Evolutionary conservation across 2,113 vertebrate species (phyloP), one percentile per base, ranked within the genome.

Genomic region (Rhizomys pruinosus): DNA sequence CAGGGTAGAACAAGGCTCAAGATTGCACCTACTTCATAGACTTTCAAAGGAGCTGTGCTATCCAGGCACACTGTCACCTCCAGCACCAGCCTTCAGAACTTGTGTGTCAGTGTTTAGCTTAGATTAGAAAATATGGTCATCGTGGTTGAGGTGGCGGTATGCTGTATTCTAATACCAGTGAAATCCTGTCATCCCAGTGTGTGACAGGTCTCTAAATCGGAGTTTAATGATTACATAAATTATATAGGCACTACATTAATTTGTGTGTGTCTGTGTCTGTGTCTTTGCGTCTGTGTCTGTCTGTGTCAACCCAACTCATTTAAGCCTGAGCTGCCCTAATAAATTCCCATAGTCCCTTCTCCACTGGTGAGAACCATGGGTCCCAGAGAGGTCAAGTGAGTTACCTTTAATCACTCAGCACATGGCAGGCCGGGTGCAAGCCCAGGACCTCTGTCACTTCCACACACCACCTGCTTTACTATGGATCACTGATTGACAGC

Each of bases 371-470:
- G 42, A 63, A 55, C 9, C 34, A 59, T 52, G 2, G 25, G 9
- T n/a, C 69, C 77, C 27, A 42, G 73, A 92, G 55, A 79, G 55
- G 72, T 19, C 3, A 19, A 6, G 42, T 1, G 6, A n/a, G 63
- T 8, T 22, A 29, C 78, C n/a, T 22, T 4, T 29, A 29, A 42
- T 52, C 63, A 19, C 74, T 29, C n/a, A 39, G 25, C 25, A 81
- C 57, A 81, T 27, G 55, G 20, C 29, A 17, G 64, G 15, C 39
- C 39, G 76, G 72, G 64, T 52, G 11, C 6, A 52, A 11, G 25
- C 5, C 19, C 29, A 9, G 22, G 0, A 22, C 27, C 47, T 1
- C 27, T 7, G 10, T 2, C 72, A 61, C 7, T 0, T 13, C 11
- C 1, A 27, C 71, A 7, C 0, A 3, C 16, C 42, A 9, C 22